Conservation (phyloP, 2,797 vertebrate genomes). For the Eulemur rubriventer region DNA sequence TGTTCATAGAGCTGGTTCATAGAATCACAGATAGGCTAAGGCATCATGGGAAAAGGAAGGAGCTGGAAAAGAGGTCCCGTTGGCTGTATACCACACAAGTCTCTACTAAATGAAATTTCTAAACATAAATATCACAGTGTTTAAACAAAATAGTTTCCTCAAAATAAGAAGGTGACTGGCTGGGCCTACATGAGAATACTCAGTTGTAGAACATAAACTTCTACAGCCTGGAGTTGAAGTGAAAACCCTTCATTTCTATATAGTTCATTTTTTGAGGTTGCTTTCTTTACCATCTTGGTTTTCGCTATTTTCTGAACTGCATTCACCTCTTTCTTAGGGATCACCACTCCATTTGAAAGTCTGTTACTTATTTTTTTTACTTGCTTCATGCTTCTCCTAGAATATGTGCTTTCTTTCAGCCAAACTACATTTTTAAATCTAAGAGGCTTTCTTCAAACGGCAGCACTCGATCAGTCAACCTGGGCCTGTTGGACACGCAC, state of each 20-base stretch:
- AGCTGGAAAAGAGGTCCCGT: neutral
- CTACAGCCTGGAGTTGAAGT: neutral
- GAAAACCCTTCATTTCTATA: neutral
- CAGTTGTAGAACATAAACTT: neutral
- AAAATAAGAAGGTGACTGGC: neutral
- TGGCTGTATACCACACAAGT: neutral
- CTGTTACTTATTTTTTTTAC: neutral
- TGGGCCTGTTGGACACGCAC: accelerated
- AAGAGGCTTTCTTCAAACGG: neutral
- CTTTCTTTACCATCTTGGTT: neutral
- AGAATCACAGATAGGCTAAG: neutral
- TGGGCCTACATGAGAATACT: neutral
- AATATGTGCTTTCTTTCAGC: constrained; percentile 9
- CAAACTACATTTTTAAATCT: neutral
- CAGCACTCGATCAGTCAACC: neutral
- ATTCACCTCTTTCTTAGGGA: neutral
- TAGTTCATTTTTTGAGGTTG: neutral
- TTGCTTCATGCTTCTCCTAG: neutral
- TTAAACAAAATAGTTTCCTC: neutral
- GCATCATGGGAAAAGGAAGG: neutral
- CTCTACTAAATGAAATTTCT: neutral
- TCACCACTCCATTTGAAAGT: neutral
- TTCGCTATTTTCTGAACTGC: neutral
- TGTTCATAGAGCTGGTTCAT: neutral
- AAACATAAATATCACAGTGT: neutral